Evolutionary conservation across 2,888 invertebrate genomes (phyloP).

Genomic region (Monoplex corrugatus): DNA sequence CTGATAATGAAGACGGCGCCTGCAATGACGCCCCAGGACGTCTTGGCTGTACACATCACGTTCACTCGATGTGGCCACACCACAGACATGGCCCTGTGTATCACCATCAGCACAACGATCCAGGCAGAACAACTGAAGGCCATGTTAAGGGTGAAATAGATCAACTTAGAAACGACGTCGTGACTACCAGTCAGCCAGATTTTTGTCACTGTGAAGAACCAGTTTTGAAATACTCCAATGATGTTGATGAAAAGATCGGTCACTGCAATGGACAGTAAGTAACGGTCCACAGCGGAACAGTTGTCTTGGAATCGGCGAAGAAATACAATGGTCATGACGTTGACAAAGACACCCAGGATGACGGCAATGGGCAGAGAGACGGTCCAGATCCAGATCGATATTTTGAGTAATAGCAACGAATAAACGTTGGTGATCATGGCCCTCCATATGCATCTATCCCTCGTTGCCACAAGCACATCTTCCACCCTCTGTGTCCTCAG

Average conservation of each 20-base stretch:
- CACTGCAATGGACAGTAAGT: neutral
- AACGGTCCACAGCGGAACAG: neutral
- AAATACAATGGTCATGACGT: neutral
- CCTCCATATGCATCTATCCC: too few relatives aligned
- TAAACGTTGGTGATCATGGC: too few relatives aligned
- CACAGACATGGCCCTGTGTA: neutral
- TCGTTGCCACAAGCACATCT: too few relatives aligned
- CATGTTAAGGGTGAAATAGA: neutral
- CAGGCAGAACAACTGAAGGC: neutral
- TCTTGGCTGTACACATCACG: neutral
- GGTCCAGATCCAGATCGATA: too few relatives aligned
- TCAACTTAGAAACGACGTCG: neutral
- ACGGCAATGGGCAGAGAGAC: too few relatives aligned
- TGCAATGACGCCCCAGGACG: neutral
- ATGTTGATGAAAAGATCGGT: neutral
- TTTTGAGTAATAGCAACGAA: too few relatives aligned
- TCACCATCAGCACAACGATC: neutral
- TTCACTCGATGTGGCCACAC: constrained; percentile 10
- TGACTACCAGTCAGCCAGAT: neutral
- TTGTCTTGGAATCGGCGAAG: neutral
- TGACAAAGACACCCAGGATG: neutral
- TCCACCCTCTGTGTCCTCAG: too few relatives aligned
- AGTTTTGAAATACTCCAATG: neutral
- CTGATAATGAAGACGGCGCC: neutral
- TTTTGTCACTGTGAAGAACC: neutral